phyloP scores from a whole-genome alignment of 2,113 vertebrate genomes.

The Nyctibius bracteatus region DNA sequence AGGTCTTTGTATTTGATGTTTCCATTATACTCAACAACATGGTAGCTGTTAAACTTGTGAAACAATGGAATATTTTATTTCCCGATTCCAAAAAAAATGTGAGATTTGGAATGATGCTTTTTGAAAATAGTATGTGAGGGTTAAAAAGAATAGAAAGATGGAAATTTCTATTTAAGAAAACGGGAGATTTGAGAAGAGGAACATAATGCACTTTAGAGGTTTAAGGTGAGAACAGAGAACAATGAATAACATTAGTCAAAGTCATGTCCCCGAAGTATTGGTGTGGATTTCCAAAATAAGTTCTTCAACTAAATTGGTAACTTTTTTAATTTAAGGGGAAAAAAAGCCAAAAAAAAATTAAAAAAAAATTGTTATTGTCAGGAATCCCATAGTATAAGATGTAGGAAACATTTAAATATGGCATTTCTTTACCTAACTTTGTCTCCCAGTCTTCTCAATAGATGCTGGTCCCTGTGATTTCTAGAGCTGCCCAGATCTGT shows the following conservation, averaged over 20 bases:
- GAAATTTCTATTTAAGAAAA: background rate
- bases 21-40: background rate
- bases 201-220: background rate
- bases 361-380: background rate
- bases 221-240: background rate
- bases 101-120: background rate
- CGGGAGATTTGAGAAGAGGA: background rate
- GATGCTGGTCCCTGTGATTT: background rate
- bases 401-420: background rate
- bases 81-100: background rate
- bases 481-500: background rate
- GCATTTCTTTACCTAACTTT: background rate
- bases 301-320: background rate
- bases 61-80: background rate
- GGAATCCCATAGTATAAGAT: background rate
- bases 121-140: background rate
- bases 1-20: background rate
- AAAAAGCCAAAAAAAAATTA: background rate
- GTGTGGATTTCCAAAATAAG: background rate
- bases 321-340: background rate
- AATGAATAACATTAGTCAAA: background rate
- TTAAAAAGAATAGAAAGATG: background rate
- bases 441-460: background rate
- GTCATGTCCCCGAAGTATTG: background rate
- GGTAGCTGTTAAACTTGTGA: background rate